phyloP scores from a whole-genome alignment of 2,888 invertebrate species.

The Cephalotes varians region DNA sequence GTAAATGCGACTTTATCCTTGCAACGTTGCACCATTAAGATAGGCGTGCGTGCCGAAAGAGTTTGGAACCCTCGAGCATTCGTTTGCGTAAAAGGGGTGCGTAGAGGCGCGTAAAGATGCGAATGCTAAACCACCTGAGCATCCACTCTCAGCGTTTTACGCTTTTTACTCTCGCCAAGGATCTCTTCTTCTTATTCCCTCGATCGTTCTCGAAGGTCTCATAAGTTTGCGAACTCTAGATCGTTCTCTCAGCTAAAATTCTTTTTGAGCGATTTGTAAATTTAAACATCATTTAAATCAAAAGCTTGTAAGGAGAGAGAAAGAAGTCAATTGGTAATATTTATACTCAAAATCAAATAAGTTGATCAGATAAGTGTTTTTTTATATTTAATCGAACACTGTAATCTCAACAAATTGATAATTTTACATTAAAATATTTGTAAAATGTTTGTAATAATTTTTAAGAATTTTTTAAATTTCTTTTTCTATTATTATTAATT shows the following conservation, averaged over 20 bases:
- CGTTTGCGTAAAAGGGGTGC: conserved; percentile 32
- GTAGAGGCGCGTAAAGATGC: conserved; percentile 36
- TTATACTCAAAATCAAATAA: not conserved
- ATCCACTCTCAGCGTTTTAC: conserved; percentile 57
- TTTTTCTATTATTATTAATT: not conserved
- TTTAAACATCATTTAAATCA: not conserved
- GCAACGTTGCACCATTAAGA: conserved; percentile 41
- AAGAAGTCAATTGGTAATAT: not conserved
- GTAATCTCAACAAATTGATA: not conserved
- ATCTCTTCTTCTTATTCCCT: conserved; percentile 66
- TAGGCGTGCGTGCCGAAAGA: conserved; percentile 21
- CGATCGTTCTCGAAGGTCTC: conserved; percentile 55
- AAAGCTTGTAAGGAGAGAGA: not conserved
- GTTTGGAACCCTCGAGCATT: conserved; percentile 5
- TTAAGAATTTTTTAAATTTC: not conserved
- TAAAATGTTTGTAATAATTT: not conserved
- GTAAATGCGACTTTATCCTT: conserved; percentile 27
- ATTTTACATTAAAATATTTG: not conserved
- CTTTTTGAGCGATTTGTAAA: not conserved
- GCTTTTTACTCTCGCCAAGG: conserved; percentile 62
- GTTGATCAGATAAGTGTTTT: not conserved
- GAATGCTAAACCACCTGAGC: conserved; percentile 60
- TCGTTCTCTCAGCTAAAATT: not conserved
- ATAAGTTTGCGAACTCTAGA: conserved; percentile 63
- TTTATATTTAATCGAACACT: not conserved